Conservation (phyloP, 2,113 vertebrate genomes). For the Chaenocephalus aceratus region DNA sequence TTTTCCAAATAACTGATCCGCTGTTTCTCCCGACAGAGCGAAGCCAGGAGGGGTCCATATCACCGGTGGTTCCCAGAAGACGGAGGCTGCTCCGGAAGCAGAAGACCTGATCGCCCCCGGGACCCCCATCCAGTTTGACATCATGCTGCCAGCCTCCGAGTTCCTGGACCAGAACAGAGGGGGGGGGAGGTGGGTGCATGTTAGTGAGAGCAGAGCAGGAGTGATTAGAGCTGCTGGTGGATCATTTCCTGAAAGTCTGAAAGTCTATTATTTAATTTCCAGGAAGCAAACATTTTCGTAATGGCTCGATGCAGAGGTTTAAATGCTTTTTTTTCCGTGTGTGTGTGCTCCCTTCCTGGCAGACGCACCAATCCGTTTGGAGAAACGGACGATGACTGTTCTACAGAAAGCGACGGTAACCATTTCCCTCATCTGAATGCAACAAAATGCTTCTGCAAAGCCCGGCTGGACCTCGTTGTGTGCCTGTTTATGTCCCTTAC, state of each 20-base stretch:
- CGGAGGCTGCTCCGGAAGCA: conserved; percentile 72
- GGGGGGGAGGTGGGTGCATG: conserved; percentile 81
- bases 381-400: conserved; percentile 89
- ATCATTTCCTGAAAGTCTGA: conserved; percentile 53
- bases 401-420: conserved; percentile 89
- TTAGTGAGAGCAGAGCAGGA: conserved; percentile 11
- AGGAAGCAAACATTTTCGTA: conserved; percentile 42
- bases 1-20: neutral
- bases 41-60: conserved; percentile 75
- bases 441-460: neutral
- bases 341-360: conserved; percentile 39
- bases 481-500: neutral
- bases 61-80: conserved; percentile 65
- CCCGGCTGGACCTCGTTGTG: neutral
- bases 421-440: neutral
- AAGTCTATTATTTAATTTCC: conserved; percentile 53
- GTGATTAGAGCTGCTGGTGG: neutral
- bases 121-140: conserved; percentile 98
- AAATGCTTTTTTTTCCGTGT: conserved; percentile 44
- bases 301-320: conserved; percentile 40
- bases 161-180: conserved; percentile 94
- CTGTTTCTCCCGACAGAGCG: conserved; percentile 64
- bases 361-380: conserved; percentile 97
- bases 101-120: conserved; percentile 92
- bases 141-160: conserved; percentile 92